phyloP scores from a whole-genome alignment of 1,140 invertebrate species.

The Solen grandis region DNA sequence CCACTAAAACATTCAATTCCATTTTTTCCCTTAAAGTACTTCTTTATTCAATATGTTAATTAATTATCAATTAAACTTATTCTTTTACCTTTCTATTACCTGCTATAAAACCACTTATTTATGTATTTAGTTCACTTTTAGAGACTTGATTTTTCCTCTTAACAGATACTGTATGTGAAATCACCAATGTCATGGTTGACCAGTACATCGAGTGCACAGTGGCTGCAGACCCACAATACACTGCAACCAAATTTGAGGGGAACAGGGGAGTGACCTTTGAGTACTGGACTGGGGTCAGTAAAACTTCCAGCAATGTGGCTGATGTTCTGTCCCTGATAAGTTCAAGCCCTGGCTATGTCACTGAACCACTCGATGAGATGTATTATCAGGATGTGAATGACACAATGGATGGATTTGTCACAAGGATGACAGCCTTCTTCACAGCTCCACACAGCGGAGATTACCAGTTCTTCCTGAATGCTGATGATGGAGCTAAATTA shows the following conservation, averaged over 20 bases:
- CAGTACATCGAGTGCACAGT: conserved; percentile 31
- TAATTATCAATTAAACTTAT: no score
- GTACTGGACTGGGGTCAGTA: conserved; percentile 36
- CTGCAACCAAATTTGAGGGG: conserved; percentile 20
- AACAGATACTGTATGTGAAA: conserved; percentile 40
- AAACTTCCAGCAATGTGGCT: background rate
- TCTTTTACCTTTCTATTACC: no score
- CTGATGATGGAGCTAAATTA: conserved; percentile 21
- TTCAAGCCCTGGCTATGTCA: conserved; percentile 9
- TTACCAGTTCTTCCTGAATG: conserved; percentile 30
- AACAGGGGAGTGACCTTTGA: conserved; percentile 44
- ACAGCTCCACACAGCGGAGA: conserved; percentile 46
- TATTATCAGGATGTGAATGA: conserved; percentile 29
- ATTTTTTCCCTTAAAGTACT: no score
- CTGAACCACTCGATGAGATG: conserved; percentile 20
- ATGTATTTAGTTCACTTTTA: no score
- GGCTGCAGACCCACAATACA: conserved; percentile 3
- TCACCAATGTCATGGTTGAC: conserved; percentile 30
- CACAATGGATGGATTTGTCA: conserved; percentile 10
- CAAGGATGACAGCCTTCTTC: conserved; percentile 34
- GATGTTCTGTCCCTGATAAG: background rate
- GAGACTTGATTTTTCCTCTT: no score
- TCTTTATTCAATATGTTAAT: no score
- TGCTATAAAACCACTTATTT: no score
- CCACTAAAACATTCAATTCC: no score